Base-by-base conservation (phyloP, 1,140 invertebrate genomes). In the Ephestia elutella region DNA sequence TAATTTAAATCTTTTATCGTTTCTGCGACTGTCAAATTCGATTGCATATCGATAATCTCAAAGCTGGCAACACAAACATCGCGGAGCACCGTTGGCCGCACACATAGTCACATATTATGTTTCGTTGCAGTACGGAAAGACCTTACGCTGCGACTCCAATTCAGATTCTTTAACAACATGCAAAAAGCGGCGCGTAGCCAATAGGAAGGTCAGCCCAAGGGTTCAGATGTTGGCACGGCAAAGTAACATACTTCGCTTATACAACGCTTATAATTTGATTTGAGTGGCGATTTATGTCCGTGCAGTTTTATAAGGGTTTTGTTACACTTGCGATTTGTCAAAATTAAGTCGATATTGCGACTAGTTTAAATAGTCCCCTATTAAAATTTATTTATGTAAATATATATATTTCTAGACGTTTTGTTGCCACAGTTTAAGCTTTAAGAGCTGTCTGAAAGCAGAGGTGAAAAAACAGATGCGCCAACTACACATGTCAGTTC, bases 161-260 rank as follows among this genome's bases (percentile, higher is more conserved):
- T 95, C 93, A 93, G 95, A 92, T 95, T 96, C 93, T 96, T 96
- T 95, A 95, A 95, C 92, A 95, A 95, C 92, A 93, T 94, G 89
- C 93, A 92, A 91, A 94, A 94, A 92, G 92, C 92, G 86, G 92
- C 92, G 89, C 92, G 94, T 91, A 94, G 95, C 92, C 94, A 95
- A 92, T 95, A 92, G 79, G 91, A 90, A 94, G 94, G 93, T 95
- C 94, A 93, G 92, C 91, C 89, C 91, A 91, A 92, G 90, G 91
- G 93, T 91, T 92, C 93, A 90, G 93, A 89, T 76, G 70, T 82
- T 80, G 68, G 84, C 84, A 84, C 80, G 80, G 64, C 77, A 62
- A 70, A 73, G 88, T 89, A 88, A 83, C 80, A 72, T 59, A 75
- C 87, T 88, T 85, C 85, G 87, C 87, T 89, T 88, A 80, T 77